A percentile compares a stretch with the other conserved stretches of the same genome.
These are phyloP conservation scores for Atractosteus spatula DNA, from an alignment of 2,113 vertebrate species.

Conservation along the genomic window DNA sequence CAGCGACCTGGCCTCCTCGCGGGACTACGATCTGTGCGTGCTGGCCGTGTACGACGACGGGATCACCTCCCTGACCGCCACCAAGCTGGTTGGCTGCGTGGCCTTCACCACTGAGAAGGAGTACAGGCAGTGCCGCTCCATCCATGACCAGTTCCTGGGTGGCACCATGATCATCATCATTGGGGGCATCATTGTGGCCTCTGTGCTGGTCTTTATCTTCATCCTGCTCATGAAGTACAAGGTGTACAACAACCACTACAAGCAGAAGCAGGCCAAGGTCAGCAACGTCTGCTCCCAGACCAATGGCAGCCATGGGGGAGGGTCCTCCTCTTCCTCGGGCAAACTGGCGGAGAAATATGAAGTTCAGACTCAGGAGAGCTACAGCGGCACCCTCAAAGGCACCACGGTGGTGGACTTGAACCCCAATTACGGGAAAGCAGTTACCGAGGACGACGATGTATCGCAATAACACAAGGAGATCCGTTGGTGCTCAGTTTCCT, in stretches of 20 bases:
- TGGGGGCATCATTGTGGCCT: conserved; percentile 78
- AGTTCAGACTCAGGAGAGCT: conserved; percentile 37
- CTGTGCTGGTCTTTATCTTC: conserved; percentile 79
- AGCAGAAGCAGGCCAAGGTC: conserved; percentile 63
- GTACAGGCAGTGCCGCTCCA: conserved; percentile 70
- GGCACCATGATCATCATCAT: conserved; percentile 83
- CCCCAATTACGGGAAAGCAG: conserved; percentile 43
- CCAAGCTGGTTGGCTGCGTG: conserved; percentile 71
- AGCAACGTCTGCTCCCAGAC: conserved; percentile 64
- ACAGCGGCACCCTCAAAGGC: conserved; percentile 52
- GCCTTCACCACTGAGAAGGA: conserved; percentile 70
- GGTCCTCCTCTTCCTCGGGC: neutral
- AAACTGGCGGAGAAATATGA: conserved; percentile 17
- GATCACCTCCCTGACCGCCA: conserved; percentile 68
- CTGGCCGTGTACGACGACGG: conserved; percentile 76
- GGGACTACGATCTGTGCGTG: conserved; percentile 76
- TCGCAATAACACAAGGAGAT: conserved; percentile 68
- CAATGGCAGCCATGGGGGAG: conserved; percentile 64
- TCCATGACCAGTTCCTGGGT: conserved; percentile 76
- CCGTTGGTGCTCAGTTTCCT: conserved; percentile 49
- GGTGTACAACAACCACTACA: conserved; percentile 75
- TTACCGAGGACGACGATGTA: conserved; percentile 58
- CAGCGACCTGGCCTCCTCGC: conserved; percentile 68
- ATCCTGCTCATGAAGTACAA: conserved; percentile 82
- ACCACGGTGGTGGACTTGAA: conserved; percentile 72